Evolutionary conservation across 2,113 vertebrate species (phyloP).

Genomic region (Phoxinus phoxinus): DNA sequence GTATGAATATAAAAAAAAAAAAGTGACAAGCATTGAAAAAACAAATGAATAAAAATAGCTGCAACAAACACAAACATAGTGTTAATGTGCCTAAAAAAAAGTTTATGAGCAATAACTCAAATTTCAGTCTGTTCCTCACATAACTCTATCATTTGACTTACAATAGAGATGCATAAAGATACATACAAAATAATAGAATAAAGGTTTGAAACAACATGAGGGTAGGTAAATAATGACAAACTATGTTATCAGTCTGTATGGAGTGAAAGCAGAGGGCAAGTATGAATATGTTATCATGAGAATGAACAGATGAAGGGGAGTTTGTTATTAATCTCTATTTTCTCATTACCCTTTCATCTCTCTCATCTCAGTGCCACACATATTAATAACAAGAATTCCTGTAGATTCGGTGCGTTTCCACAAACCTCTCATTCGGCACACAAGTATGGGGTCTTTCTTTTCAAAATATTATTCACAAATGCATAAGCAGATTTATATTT

Average conservation of each 20-base stretch:
- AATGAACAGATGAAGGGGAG: constrained; percentile 45
- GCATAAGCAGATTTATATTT: too few species aligned
- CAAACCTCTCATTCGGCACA: not conserved
- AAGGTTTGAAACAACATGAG: not conserved
- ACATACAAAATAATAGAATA: not conserved
- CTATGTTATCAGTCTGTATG: not conserved
- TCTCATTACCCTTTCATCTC: constrained; percentile 66
- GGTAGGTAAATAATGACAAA: not conserved
- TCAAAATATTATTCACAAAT: not conserved
- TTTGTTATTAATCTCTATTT: constrained; percentile 67
- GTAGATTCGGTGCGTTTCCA: not conserved
- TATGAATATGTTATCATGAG: constrained; percentile 2
- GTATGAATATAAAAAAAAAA: not conserved
- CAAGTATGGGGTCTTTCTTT: not conserved
- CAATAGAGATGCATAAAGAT: not conserved
- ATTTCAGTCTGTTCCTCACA: not conserved
- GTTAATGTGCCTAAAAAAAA: not conserved
- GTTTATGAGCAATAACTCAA: not conserved
- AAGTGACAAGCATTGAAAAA: not conserved
- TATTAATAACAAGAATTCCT: constrained; percentile 68
- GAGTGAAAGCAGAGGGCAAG: not conserved
- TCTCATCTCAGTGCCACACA: constrained; percentile 55
- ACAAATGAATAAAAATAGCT: too few species aligned
- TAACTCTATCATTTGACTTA: not conserved
- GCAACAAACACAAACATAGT: too few species aligned